Conservation (phyloP, 2,888 invertebrate genomes). For the Eupithecia centaureata region DNA sequence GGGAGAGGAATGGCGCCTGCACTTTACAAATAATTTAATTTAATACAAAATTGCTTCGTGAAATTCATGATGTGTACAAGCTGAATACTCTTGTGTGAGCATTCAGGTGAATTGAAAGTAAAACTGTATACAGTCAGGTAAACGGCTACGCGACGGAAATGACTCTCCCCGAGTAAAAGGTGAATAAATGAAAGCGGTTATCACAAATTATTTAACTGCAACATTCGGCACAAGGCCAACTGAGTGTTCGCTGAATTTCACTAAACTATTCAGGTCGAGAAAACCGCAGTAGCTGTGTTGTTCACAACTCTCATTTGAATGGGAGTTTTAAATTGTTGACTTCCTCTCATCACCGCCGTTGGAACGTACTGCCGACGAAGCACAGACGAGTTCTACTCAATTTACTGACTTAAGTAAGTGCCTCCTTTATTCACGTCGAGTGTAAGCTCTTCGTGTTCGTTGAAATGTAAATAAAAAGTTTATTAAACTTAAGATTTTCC, state of each 20-base stretch:
- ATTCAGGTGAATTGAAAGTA: not conserved
- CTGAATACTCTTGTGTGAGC: not conserved
- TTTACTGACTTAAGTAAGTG: not conserved
- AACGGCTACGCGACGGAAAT: conserved; percentile 40
- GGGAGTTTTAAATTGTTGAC: conserved; percentile 16
- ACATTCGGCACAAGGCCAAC: conserved; percentile 78
- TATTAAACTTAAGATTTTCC: not conserved
- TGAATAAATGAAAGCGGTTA: conserved; percentile 78
- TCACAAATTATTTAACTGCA: conserved; percentile 79
- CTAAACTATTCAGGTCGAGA: conserved; percentile 78
- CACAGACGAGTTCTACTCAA: not conserved
- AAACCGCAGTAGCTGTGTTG: conserved; percentile 76
- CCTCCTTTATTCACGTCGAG: not conserved
- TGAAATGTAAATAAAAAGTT: not conserved
- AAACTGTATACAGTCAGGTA: not conserved
- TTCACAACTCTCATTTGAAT: conserved; percentile 58
- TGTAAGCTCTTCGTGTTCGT: not conserved
- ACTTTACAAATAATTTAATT: not conserved
- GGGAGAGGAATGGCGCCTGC: not conserved
- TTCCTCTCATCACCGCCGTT: conserved; percentile 7
- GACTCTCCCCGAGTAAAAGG: conserved; percentile 61
- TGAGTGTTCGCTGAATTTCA: conserved; percentile 71
- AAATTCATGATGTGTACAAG: too few species aligned
- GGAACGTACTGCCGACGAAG: not conserved
- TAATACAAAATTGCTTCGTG: not conserved